Evolutionary conservation across 2,797 vertebrate species (phyloP), one percentile per base, ranked within the genome.

Genomic region (Poeciliopsis gracilis): DNA sequence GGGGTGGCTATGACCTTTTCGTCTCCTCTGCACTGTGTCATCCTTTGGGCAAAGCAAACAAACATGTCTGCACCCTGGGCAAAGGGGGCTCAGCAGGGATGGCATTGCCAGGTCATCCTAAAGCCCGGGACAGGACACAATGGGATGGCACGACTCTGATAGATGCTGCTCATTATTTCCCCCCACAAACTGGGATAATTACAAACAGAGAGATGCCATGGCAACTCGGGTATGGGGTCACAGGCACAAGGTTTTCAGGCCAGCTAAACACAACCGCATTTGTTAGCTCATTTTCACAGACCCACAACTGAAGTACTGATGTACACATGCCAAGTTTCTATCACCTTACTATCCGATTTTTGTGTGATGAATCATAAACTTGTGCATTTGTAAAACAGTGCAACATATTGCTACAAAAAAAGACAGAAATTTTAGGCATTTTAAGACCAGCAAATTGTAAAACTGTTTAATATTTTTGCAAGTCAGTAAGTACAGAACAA

Each of bases 41-140:
- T 89, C 91, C 88, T 91, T 79, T 87, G 91, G 90, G 90, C 91
- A 91, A 83, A 80, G 91, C 91, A 94, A 95, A 95, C 93, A 95
- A 94, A 93, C 94, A 94, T 75, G 90, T 90, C 87, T 91, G 83
- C 89, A 91, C 93, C 83, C 81, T 75, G 83, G 92, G 92, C 93
- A 87, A 84, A 73, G 80, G 75, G 86, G 87, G 82, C 94, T 89
- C 92, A 87, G 90, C 90, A 23, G 92, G 66, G 92, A 90, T 90
- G 91, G 93, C 91, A 91, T 47, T 82, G 89, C 89, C 93, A 89
- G 93, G 93, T 94, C 94, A 93, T 87, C 76, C 88, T 90, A 79
- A 53, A 78, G 89, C 82, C 77, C 63, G 71, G 88, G 87, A 92
- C 81, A 85, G 90, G 88, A 92, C 89, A 86, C 81, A 88, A 83